Evolutionary conservation across 2,888 invertebrate species (phyloP), one percentile per base, ranked within the genome.

Genomic region (Nesidiocoris tenuis): DNA sequence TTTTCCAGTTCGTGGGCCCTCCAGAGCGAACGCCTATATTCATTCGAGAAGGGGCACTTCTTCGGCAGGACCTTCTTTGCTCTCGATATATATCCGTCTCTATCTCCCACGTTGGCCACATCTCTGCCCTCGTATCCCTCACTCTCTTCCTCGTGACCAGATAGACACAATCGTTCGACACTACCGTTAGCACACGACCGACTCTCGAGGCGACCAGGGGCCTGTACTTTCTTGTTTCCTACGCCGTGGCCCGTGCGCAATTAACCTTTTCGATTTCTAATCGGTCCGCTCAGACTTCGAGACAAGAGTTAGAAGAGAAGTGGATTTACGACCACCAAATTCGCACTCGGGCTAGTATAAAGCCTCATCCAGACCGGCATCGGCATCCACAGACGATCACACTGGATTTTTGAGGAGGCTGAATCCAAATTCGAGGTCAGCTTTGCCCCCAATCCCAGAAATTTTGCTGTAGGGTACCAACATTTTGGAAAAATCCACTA

Each of bases 1-100:
- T 57, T 67, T 70, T 59, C 70, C 70, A 70, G 59, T 70, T 70
- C 70, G 70, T 70, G 70, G 3, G 39, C 5, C 39, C 39, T 39
- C 5, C 39, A 39, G 39, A 39, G 5, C 39, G 12, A 39, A 39
- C 39, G 39, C 39, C 39, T 39, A 39, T 39, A 39, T 39, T 39
- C 39, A 39, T 39, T 39, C 39, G 39, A 39, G 12, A 39, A 39
- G 39, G 39, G 39, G 39, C 39, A 39, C 39, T 39, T 39, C 39
- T 12, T 39, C 12, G 5, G 5, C 39, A 3, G 39, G 12, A 39
- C 39, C 39, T 39, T 39, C 5, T n/a, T n/a, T 39, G 39, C 39
- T 39, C 39, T 39, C 39, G 39, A 7, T 39, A 39, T n/a, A n/a
- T 39, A 39, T 12, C 39, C 39, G 12, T 39, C 39, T 39, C 39